Evolutionary conservation across 1,140 invertebrate genomes (phyloP).

Genomic region (Trichoplusia ni): DNA sequence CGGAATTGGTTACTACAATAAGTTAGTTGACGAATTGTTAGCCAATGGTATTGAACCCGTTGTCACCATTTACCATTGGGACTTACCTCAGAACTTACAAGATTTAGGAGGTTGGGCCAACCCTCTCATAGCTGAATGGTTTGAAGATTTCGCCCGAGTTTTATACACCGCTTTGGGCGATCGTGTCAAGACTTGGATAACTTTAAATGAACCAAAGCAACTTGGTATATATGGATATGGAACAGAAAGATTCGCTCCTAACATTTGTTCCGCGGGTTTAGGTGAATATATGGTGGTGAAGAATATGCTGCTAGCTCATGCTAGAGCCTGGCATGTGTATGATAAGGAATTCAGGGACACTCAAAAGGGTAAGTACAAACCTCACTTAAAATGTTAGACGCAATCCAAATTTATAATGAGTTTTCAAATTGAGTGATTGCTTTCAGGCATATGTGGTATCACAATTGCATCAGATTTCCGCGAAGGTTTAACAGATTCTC

Average conservation of each 20-base stretch:
- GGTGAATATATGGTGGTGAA: conserved; percentile 77
- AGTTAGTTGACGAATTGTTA: conserved; percentile 82
- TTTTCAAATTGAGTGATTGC: neutral
- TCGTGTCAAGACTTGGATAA: conserved; percentile 75
- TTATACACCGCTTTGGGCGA: conserved; percentile 75
- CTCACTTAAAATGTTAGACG: neutral
- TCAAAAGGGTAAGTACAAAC: conserved; percentile 76
- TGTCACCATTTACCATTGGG: conserved; percentile 74
- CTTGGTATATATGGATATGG: conserved; percentile 65
- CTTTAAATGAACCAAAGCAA: conserved; percentile 77
- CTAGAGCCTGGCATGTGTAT: conserved; percentile 84
- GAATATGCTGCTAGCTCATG: conserved; percentile 82
- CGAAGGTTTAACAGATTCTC: conserved; percentile 44
- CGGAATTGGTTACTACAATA: conserved; percentile 83
- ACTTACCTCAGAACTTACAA: conserved; percentile 67
- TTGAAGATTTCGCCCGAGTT: conserved; percentile 72
- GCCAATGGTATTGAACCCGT: conserved; percentile 81
- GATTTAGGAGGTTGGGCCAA: conserved; percentile 71
- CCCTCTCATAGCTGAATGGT: conserved; percentile 71
- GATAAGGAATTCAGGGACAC: conserved; percentile 81
- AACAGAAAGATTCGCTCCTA: conserved; percentile 60
- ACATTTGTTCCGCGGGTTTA: conserved; percentile 58
- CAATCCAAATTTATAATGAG: neutral
- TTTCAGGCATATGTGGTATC: conserved; percentile 56
- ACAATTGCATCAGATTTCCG: conserved; percentile 58